phyloP scores from a whole-genome alignment of 2,113 vertebrate genomes.

The Hepsetus odoe region DNA sequence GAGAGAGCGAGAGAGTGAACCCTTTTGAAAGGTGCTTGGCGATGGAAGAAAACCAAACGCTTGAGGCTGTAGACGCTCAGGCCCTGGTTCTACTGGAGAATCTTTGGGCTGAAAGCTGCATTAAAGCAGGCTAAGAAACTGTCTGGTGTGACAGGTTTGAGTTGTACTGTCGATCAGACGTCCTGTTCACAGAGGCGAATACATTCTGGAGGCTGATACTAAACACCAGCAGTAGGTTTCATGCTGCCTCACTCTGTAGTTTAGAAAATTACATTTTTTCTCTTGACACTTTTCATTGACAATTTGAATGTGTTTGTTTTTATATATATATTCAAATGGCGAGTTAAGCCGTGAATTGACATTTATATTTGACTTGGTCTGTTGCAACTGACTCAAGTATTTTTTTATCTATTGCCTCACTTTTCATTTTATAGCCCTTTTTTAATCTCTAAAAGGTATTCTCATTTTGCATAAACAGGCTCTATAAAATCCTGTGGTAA shows the following conservation, averaged over 20 bases:
- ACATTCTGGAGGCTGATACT: background rate
- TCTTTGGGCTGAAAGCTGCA: slow-evolving; percentile 8
- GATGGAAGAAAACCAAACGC: slow-evolving; percentile 4
- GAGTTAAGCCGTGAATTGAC: too few relatives aligned
- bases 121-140: background rate
- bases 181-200: background rate
- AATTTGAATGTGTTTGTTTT: too few relatives aligned
- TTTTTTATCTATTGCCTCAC: too few relatives aligned
- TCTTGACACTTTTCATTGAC: too few relatives aligned
- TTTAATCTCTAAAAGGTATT: too few relatives aligned
- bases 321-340: too few relatives aligned
- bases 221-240: background rate
- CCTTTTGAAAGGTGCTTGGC: slow-evolving; percentile 3
- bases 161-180: background rate
- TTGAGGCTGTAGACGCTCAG: slow-evolving; percentile 4
- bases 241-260: background rate
- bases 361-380: too few relatives aligned
- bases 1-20: background rate
- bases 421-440: too few relatives aligned
- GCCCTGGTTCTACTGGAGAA: background rate
- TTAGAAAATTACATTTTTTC: background rate
- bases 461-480: too few relatives aligned
- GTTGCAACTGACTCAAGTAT: too few relatives aligned
- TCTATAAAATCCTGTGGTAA: too few relatives aligned
- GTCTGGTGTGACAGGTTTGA: slow-evolving; percentile 6